Conservation (phyloP, 2,797 vertebrate genomes). For the Poeciliopsis paucimaculata region DNA sequence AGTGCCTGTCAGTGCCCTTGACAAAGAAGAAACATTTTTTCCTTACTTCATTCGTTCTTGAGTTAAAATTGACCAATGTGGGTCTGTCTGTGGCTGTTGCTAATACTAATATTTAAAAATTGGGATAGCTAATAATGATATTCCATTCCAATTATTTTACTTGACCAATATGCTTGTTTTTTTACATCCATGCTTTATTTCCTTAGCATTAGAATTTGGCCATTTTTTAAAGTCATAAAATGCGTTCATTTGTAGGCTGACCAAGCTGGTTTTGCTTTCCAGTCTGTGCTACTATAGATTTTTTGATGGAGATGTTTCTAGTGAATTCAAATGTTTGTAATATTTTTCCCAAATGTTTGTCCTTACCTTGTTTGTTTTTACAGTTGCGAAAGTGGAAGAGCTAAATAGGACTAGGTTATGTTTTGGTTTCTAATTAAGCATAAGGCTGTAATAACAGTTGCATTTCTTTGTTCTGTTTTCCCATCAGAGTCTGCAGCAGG, state of each 20-base stretch:
- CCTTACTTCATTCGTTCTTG: neutral
- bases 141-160: neutral
- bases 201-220: neutral
- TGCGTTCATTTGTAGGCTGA: neutral
- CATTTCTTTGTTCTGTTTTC: conserved; percentile 24
- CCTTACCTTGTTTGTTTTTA: neutral
- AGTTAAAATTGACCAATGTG: conserved; percentile 12
- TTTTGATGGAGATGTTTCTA: neutral
- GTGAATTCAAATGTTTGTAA: neutral
- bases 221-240: neutral
- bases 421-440: neutral
- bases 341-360: neutral
- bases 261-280: neutral
- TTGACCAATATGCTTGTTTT: neutral
- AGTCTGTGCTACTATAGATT: neutral
- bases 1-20: neutral
- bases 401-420: neutral
- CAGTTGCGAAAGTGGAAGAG: neutral
- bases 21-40: neutral
- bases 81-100: neutral
- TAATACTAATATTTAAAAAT: neutral
- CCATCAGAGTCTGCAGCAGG: conserved; percentile 44
- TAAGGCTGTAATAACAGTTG: neutral
- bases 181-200: neutral
- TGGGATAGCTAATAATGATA: neutral